These are phyloP conservation scores for Drosophila truncata DNA, from an alignment of 1,140 invertebrate genomes.

Conservation along the genomic window DNA sequence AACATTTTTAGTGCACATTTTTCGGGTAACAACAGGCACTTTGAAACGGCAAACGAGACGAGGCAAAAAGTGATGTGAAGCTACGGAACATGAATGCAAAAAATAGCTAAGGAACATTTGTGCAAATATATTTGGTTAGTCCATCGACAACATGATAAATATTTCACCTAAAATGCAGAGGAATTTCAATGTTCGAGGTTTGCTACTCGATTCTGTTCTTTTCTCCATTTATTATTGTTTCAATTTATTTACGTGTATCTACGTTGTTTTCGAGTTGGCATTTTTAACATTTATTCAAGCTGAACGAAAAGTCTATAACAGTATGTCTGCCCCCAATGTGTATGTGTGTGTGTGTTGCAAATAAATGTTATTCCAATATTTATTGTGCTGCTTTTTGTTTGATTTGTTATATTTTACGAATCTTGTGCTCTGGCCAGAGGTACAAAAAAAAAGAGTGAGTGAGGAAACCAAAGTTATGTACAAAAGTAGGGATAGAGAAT, in stretches of 20 bases:
- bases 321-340: too few relatives aligned
- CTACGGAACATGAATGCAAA: conserved; percentile 46
- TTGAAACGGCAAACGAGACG: conserved; percentile 74
- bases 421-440: conserved; percentile 43
- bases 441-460: conserved; percentile 16
- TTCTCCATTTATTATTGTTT: conserved; percentile 29
- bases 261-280: conserved; percentile 41
- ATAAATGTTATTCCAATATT: conserved; percentile 69
- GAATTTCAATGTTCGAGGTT: conserved; percentile 19
- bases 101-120: conserved; percentile 65
- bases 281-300: conserved; percentile 74
- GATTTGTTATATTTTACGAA: conserved; percentile 42
- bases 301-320: conserved; percentile 52
- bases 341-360: conserved; percentile 23
- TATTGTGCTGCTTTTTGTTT: conserved; percentile 69
- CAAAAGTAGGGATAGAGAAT: conserved; percentile 18
- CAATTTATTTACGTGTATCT: conserved; percentile 38
- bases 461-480: conserved; percentile 45
- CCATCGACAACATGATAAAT: conserved; percentile 49
- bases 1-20: conserved; percentile 81
- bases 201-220: conserved; percentile 10
- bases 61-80: conserved; percentile 19
- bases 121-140: conserved; percentile 77
- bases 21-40: conserved; percentile 57
- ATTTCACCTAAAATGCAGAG: conserved; percentile 21